Conservation (phyloP, 2,888 invertebrate species). For the Dryobotodes eremita region DNA sequence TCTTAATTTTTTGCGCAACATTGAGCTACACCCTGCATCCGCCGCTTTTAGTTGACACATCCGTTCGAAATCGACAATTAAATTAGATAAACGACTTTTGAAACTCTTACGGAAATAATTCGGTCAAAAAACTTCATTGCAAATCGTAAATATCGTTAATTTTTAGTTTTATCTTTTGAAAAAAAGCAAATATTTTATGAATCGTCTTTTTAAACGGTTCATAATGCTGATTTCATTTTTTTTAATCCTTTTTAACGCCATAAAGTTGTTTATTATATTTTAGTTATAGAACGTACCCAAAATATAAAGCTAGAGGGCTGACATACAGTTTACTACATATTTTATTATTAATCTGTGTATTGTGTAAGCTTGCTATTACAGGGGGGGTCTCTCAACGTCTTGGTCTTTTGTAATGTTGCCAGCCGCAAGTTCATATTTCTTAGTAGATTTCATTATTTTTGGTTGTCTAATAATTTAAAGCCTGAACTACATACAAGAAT, state of each 20-base stretch:
- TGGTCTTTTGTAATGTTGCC: constrained; percentile 8
- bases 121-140: neutral
- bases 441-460: constrained; percentile 5
- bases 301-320: no score
- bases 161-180: neutral
- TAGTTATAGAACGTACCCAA: constrained; percentile 19
- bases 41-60: constrained; percentile 4
- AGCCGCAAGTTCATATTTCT: neutral
- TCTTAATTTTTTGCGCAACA: neutral
- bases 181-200: fast-evolving
- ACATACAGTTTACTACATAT: no score
- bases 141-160: no score
- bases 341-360: no score
- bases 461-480: neutral
- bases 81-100: neutral
- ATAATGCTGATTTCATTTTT: no score
- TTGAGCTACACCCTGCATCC: neutral
- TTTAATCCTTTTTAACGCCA: neutral
- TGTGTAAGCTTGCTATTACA: no score
- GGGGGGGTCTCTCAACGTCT: neutral
- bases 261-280: fast-evolving
- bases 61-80: constrained; percentile 9
- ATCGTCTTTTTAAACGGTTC: fast-evolving
- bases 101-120: neutral
- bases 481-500: neutral